These are phyloP conservation scores for Stenchaetothrips biformis DNA, from an alignment of 2,888 invertebrate genomes.

Conservation along the genomic window DNA sequence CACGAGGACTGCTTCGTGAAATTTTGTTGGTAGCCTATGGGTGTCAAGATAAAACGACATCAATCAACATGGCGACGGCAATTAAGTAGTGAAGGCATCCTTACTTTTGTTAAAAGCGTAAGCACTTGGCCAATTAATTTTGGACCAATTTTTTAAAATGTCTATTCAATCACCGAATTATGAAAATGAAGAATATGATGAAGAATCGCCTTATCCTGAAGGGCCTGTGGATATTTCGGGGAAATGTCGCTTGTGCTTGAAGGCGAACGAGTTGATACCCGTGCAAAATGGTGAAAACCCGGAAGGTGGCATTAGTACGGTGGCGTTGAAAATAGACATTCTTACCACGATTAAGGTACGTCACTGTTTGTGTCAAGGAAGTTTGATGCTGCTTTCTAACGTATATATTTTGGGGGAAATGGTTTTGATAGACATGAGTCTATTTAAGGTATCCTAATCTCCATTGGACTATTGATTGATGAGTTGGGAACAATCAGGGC, in stretches of 20 bases:
- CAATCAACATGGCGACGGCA: slow-evolving; percentile 22
- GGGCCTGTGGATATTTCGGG: not conserved
- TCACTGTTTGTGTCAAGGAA: not conserved
- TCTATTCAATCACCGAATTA: not conserved
- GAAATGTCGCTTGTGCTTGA: slow-evolving; percentile 3
- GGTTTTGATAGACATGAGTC: not conserved
- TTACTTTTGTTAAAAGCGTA: not conserved
- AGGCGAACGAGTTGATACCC: not conserved
- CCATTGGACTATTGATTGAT: not conserved
- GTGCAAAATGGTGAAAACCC: slow-evolving; percentile 10
- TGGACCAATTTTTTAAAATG: not conserved
- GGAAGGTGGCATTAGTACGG: not conserved
- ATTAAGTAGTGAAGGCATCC: slow-evolving; percentile 13
- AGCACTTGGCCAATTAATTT: not conserved
- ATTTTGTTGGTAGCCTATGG: not conserved
- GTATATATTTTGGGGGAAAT: not conserved
- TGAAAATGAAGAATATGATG: not conserved
- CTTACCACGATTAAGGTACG: slow-evolving; percentile 7
- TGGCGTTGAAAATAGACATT: slow-evolving; percentile 23
- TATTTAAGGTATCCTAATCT: not conserved
- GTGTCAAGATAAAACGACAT: slow-evolving; percentile 21
- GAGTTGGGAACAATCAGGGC: slow-evolving; percentile 3
- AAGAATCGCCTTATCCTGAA: not conserved
- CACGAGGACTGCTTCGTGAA: not conserved
- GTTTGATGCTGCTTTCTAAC: not conserved